Percentiles rank a stretch among this genome's conserved stretches.
phyloP scores from a whole-genome alignment of 1,140 invertebrate species.

The Drosophila nannoptera region DNA sequence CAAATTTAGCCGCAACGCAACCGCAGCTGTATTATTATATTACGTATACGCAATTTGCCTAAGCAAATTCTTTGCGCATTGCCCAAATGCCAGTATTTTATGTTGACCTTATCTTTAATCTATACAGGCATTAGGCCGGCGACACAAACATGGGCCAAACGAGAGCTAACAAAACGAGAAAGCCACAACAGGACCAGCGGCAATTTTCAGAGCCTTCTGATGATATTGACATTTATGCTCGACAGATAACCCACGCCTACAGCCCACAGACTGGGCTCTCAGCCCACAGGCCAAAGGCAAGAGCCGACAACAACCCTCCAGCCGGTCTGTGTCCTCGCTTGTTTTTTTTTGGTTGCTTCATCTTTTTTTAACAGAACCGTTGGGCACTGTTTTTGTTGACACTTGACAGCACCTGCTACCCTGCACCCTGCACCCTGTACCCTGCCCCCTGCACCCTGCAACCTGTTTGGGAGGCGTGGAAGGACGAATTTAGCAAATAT shows the following conservation, averaged over 20 bases:
- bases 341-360: slow-evolving; percentile 34
- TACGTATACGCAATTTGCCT: slow-evolving; percentile 55
- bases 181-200: slow-evolving; percentile 57
- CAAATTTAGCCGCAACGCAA: slow-evolving; percentile 31
- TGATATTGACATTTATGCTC: slow-evolving; percentile 75
- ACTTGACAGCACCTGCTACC: slow-evolving; percentile 66
- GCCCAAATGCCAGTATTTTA: slow-evolving; percentile 49
- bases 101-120: slow-evolving; percentile 72
- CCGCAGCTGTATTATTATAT: slow-evolving; percentile 52
- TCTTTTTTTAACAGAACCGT: slow-evolving; percentile 44
- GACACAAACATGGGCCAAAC: slow-evolving; percentile 56
- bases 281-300: slow-evolving; percentile 10
- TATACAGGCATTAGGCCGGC: slow-evolving; percentile 67
- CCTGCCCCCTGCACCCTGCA: slow-evolving; percentile 19
- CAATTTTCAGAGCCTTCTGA: slow-evolving; percentile 44
- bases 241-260: slow-evolving; percentile 36
- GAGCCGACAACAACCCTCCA: not conserved
- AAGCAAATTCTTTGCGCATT: slow-evolving; percentile 42
- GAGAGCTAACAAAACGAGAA: slow-evolving; percentile 25
- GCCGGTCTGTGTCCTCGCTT: not conserved
- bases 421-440: slow-evolving; percentile 11
- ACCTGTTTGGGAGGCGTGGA: slow-evolving; percentile 4
- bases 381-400: slow-evolving; percentile 58
- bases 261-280: not conserved
- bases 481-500: slow-evolving; percentile 9